phyloP scores from a whole-genome alignment of 2,113 vertebrate species.

The Leucopsar rothschildi region DNA sequence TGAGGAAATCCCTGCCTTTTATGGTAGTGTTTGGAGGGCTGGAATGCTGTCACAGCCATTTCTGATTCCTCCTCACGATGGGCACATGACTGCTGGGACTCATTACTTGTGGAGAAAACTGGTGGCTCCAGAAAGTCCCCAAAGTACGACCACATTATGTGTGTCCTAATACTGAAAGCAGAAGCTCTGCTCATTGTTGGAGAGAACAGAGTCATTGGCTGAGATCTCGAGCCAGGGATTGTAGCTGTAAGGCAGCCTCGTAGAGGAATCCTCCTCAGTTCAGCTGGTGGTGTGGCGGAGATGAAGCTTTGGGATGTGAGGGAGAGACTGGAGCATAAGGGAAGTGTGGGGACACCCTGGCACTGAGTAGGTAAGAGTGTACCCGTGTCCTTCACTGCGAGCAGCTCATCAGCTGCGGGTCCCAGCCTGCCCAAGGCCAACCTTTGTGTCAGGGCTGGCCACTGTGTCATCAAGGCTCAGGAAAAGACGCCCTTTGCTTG shows the following conservation, averaged over 20 bases:
- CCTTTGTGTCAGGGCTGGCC: not conserved
- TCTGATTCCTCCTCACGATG: constrained; percentile 24
- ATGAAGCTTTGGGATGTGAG: constrained; percentile 9
- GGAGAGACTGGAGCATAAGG: not conserved
- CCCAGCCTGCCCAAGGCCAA: not conserved
- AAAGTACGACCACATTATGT: not conserved
- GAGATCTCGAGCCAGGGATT: not conserved
- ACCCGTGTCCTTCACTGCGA: accelerated
- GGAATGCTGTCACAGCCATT: constrained; percentile 54
- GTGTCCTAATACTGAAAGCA: constrained; percentile 56
- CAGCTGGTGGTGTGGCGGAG: not conserved
- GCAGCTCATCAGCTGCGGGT: accelerated
- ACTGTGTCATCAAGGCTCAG: accelerated
- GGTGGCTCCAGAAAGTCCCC: constrained; percentile 57
- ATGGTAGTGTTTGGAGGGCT: constrained; percentile 38
- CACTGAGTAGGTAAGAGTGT: not conserved
- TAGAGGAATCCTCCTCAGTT: not conserved
- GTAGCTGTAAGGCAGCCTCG: not conserved
- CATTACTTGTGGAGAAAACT: constrained; percentile 53
- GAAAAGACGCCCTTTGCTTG: not conserved
- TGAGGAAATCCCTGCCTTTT: constrained; percentile 58
- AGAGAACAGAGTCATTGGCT: not conserved
- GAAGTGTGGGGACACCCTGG: not conserved
- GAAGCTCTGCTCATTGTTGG: not conserved
- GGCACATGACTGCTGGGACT: constrained; percentile 52